Base-by-base conservation (phyloP, 2,797 vertebrate species). In the Glossophaga mutica region DNA sequence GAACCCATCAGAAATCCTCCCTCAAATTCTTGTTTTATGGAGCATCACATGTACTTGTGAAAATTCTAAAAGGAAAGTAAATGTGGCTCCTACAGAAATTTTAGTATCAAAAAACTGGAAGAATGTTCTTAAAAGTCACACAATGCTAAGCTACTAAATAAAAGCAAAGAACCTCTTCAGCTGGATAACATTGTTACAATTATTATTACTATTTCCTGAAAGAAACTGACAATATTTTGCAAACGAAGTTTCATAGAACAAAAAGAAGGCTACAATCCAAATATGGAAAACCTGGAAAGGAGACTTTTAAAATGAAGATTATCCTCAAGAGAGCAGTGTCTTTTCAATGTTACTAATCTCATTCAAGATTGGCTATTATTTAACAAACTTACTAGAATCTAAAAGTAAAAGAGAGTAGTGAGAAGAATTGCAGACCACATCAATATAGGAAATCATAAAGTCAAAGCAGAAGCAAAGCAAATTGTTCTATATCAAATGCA, bases 401-500 rank as follows among this genome's bases (percentile, higher is more conserved):
- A 73, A 92, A 42, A 91, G 52, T 94, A 68, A 86, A 96, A 52
- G 85, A 94, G 48, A 42, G 6, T 73, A 0, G 77, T 85, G 0
- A 0, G 68, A 96, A 96, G 77, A 87, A 84, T 93, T 70, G 46
- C 32, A 76, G 91, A 68, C 42, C 84, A 19, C 34, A 76, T 73
- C 84, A 65, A 94, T 96, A 92, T 29, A 96, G 77, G 87, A 97
- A 98, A 97, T 95, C 87, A 83, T 88, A 86, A 95, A 93, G 88
- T 95, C 96, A 96, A 96, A 97, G 92, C 59, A 90, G 82, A 59
- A 92, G 39, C 79, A 73, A 83, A 91, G 67, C 92, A 93, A 97
- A 95, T 85, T 94, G 16, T 93, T 93, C 9, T 77, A 24, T 94
- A 48, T 68, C 6, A 44, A 70, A 91, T 77, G 83, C 92, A 90